phyloP scores from a whole-genome alignment of 2,797 vertebrate genomes.

The Hyperoplus lanceolatus region DNA sequence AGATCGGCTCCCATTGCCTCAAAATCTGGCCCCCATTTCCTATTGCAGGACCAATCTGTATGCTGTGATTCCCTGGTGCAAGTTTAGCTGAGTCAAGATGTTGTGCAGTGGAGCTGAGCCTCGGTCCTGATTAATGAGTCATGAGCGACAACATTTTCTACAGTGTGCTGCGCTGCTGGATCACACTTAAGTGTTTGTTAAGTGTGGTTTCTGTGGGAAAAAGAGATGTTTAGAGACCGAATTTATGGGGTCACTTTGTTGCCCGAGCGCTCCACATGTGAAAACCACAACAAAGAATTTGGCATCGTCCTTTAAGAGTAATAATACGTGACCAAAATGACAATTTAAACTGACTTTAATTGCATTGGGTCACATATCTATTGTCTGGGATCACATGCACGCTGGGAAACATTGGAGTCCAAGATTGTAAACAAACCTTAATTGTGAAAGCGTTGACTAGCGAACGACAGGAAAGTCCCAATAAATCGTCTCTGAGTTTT shows the following conservation, averaged over 20 bases:
- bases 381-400: background rate
- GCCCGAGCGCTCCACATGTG: slow-evolving; percentile 43
- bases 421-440: slow-evolving; percentile 37
- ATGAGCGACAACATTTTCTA: slow-evolving; percentile 61
- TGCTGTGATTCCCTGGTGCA: slow-evolving; percentile 57
- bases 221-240: slow-evolving; percentile 44
- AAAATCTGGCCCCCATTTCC: slow-evolving; percentile 82
- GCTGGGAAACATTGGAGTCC: slow-evolving; percentile 15
- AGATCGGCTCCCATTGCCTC: slow-evolving; percentile 68
- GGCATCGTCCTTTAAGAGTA: slow-evolving; percentile 42
- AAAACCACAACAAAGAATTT: slow-evolving; percentile 60
- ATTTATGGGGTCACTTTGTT: slow-evolving; percentile 62
- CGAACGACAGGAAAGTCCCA: slow-evolving; percentile 47
- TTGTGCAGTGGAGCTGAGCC: slow-evolving; percentile 42
- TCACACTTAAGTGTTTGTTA: slow-evolving; percentile 62
- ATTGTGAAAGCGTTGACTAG: slow-evolving; percentile 42
- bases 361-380: slow-evolving; percentile 34
- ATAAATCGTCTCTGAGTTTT: slow-evolving; percentile 48
- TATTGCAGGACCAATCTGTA: slow-evolving; percentile 59
- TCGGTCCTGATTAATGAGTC: slow-evolving; percentile 71
- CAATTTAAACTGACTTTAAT: slow-evolving; percentile 47
- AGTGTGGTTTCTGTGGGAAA: slow-evolving; percentile 57
- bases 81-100: slow-evolving; percentile 72
- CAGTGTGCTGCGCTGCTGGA: slow-evolving; percentile 53
- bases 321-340: slow-evolving; percentile 27